Evolutionary conservation across 2,888 invertebrate genomes (phyloP).

Genomic region (Peribatodes rhomboidaria): DNA sequence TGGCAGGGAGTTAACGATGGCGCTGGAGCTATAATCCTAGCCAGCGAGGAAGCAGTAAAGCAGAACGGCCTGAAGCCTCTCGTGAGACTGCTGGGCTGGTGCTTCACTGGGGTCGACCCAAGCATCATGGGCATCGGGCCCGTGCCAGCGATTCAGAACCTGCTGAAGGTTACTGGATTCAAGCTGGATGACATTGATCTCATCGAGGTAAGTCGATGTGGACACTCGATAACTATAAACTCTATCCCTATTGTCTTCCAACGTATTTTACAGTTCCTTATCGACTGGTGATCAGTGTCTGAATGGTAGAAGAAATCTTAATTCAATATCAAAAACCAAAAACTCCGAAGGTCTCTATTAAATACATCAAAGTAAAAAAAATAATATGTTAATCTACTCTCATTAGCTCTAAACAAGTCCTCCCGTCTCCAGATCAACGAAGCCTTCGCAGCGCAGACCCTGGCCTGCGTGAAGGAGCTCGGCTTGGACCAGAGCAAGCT

Average conservation of each 20-base stretch:
- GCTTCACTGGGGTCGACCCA: slow-evolving; percentile 96
- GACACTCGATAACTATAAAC: no score
- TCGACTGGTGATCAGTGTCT: no score
- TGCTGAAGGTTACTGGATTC: slow-evolving; percentile 91
- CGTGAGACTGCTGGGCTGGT: slow-evolving; percentile 95
- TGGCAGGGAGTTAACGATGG: slow-evolving; percentile 97
- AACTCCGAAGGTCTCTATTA: no score
- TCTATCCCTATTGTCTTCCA: no score
- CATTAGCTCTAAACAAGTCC: neutral
- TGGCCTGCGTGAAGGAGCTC: slow-evolving; percentile 96
- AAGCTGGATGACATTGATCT: slow-evolving; percentile 95
- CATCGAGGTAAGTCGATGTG: slow-evolving; percentile 89
- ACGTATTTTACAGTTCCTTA: no score
- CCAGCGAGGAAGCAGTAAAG: slow-evolving; percentile 95
- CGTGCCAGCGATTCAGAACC: slow-evolving; percentile 95
- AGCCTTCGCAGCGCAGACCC: slow-evolving; percentile 97
- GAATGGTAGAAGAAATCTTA: no score
- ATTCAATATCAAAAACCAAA: no score
- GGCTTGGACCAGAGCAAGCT: slow-evolving; percentile 93
- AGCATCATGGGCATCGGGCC: slow-evolving; percentile 99
- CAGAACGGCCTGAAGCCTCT: slow-evolving; percentile 91
- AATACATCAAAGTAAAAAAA: no score
- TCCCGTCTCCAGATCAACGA: slow-evolving; percentile 93
- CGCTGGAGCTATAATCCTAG: slow-evolving; percentile 95
- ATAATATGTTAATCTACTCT: neutral